Conservation (phyloP, 2,113 vertebrate species). For the Anguilla japonica region DNA sequence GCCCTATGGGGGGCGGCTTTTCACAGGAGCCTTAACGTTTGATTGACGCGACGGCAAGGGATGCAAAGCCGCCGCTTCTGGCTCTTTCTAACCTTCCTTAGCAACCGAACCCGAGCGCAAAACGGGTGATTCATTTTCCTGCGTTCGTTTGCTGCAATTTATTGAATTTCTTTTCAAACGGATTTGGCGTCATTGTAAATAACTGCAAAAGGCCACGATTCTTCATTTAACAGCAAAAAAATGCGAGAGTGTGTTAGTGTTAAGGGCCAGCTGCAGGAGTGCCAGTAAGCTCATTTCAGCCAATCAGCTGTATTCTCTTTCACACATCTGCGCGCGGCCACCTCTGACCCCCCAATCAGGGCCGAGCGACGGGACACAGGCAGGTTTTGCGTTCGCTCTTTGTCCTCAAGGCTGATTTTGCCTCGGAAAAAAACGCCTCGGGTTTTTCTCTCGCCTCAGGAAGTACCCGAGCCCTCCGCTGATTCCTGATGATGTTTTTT, state of each 20-base stretch:
- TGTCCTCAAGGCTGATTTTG: slow-evolving; percentile 26
- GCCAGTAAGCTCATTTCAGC: background rate
- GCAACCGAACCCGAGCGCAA: background rate
- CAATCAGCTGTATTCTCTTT: background rate
- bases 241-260: background rate
- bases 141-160: background rate
- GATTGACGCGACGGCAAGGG: background rate
- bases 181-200: background rate
- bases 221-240: background rate
- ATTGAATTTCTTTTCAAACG: background rate
- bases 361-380: background rate
- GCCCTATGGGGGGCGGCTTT: background rate
- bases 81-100: no score
- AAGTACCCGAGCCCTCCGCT: slow-evolving; percentile 65
- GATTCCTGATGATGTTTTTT: slow-evolving; percentile 82
- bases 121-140: background rate
- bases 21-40: background rate
- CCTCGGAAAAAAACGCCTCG: slow-evolving; percentile 67
- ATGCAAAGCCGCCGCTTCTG: background rate
- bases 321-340: background rate
- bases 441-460: slow-evolving; percentile 67
- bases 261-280: background rate
- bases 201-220: background rate
- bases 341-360: background rate
- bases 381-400: background rate